These are phyloP conservation scores for Brachionus sp. DNA, from an alignment of 1,140 invertebrate species.

Conservation along the genomic window DNA sequence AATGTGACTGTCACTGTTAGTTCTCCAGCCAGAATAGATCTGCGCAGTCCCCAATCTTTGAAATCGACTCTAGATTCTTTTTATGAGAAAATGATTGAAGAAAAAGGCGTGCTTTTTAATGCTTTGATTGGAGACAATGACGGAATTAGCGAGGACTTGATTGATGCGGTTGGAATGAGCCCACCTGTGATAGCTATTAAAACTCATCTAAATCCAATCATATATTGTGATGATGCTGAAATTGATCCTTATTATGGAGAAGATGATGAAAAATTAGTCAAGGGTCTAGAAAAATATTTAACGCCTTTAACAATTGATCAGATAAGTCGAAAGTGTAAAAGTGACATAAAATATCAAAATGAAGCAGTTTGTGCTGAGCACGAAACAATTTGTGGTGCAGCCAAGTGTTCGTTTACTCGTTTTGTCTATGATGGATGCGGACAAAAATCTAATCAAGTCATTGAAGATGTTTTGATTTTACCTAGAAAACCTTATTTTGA, in stretches of 20 bases:
- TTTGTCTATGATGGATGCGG: conserved; percentile 2
- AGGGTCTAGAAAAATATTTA: neutral
- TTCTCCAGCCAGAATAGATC: neutral
- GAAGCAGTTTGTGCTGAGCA: neutral
- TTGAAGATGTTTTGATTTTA: neutral
- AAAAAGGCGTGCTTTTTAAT: neutral
- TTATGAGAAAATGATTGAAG: neutral
- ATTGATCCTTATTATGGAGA: neutral
- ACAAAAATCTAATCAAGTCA: conserved; percentile 6
- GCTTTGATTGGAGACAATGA: neutral
- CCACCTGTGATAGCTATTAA: neutral
- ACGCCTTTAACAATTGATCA: neutral
- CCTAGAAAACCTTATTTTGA: neutral
- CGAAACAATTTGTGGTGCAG: neutral
- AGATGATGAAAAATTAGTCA: neutral
- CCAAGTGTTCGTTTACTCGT: neutral
- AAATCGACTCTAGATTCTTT: neutral
- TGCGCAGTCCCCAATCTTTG: neutral
- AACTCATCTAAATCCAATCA: neutral
- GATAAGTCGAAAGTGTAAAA: neutral
- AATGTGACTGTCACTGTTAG: neutral
- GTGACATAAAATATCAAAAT: neutral
- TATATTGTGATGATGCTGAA: conserved; percentile 18
- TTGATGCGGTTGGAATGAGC: neutral
- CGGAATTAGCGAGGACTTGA: neutral